Percentiles rank a stretch among this genome's conserved stretches.
Evolutionary conservation across 2,888 invertebrate species (phyloP).

Genomic region (Cheilosia scutellata): DNA sequence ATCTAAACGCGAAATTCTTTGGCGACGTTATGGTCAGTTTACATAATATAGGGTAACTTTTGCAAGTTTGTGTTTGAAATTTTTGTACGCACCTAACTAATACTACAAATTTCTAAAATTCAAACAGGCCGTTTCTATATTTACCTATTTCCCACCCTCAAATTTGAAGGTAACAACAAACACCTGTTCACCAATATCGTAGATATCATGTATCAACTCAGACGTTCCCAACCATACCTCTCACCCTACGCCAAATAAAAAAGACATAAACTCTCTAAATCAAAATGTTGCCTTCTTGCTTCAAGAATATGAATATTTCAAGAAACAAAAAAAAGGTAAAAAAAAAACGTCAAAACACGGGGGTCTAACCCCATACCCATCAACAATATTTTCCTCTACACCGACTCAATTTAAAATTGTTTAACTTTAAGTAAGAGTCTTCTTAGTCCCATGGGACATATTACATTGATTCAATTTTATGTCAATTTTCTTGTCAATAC

Average conservation of each 20-base stretch:
- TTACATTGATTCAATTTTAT: slow-evolving; percentile 85
- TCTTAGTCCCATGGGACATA: slow-evolving; percentile 81
- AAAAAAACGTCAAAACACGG: slow-evolving; percentile 14
- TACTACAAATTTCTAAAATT: too few relatives aligned
- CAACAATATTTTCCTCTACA: slow-evolving; percentile 27
- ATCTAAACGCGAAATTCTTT: too few relatives aligned
- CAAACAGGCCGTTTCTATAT: too few relatives aligned
- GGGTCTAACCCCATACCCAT: slow-evolving; percentile 13
- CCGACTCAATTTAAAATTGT: slow-evolving; percentile 71
- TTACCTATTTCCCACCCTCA: not conserved
- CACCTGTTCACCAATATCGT: slow-evolving; percentile 56
- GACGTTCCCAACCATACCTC: not conserved
- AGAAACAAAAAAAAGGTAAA: not conserved
- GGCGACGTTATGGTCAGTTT: too few relatives aligned
- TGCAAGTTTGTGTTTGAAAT: too few relatives aligned
- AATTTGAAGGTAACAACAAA: slow-evolving; percentile 14
- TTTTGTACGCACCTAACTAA: too few relatives aligned
- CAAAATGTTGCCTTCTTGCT: slow-evolving; percentile 29
- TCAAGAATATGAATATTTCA: slow-evolving; percentile 31
- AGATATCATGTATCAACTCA: not conserved
- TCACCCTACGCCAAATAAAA: slow-evolving; percentile 13
- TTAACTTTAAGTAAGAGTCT: slow-evolving; percentile 62
- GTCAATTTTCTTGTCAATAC: slow-evolving; percentile 85
- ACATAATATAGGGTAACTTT: too few relatives aligned
- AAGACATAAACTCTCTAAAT: slow-evolving; percentile 37